Conservation (phyloP, 2,113 vertebrate species). For the Sinocyclocheilus anophthalmus region DNA sequence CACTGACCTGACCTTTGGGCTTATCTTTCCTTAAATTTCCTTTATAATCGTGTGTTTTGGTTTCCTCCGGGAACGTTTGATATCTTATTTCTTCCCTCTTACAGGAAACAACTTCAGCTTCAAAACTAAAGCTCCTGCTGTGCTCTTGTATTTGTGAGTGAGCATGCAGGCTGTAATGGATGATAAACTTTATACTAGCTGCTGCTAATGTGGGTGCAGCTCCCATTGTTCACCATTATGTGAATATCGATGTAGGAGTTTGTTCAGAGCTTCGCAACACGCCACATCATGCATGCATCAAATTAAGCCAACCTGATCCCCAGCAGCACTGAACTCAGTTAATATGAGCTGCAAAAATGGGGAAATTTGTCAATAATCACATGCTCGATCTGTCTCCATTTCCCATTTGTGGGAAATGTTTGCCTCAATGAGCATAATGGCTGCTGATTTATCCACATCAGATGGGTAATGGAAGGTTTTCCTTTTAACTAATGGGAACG, state of each 20-base stretch:
- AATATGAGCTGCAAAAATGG: constrained; percentile 28
- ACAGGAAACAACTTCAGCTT: not conserved
- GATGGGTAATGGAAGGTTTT: constrained; percentile 48
- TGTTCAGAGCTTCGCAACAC: not conserved
- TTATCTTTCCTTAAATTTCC: constrained; percentile 2
- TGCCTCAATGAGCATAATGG: constrained; percentile 48
- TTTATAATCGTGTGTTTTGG: constrained; percentile 3
- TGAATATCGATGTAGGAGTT: constrained; percentile 34
- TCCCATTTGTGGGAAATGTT: constrained; percentile 51
- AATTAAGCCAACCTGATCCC: constrained; percentile 21
- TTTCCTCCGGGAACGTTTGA: not conserved
- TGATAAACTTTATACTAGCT: constrained; percentile 32
- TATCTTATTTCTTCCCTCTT: constrained; percentile 8
- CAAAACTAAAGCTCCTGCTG: not conserved
- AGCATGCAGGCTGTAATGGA: constrained; percentile 26
- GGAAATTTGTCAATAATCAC: constrained; percentile 42
- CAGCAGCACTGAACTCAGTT: constrained; percentile 22
- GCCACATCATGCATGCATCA: not conserved
- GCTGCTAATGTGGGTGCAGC: constrained; percentile 1
- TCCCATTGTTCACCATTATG: constrained; percentile 34
- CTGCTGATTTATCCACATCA: constrained; percentile 53
- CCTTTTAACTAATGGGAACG: constrained; percentile 51
- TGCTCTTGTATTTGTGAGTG: constrained; percentile 30
- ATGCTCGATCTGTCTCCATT: constrained; percentile 49
- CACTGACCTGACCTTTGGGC: constrained; percentile 34